Evolutionary conservation across 1,140 invertebrate species (phyloP).

Genomic region (Bathynomus jamesi): DNA sequence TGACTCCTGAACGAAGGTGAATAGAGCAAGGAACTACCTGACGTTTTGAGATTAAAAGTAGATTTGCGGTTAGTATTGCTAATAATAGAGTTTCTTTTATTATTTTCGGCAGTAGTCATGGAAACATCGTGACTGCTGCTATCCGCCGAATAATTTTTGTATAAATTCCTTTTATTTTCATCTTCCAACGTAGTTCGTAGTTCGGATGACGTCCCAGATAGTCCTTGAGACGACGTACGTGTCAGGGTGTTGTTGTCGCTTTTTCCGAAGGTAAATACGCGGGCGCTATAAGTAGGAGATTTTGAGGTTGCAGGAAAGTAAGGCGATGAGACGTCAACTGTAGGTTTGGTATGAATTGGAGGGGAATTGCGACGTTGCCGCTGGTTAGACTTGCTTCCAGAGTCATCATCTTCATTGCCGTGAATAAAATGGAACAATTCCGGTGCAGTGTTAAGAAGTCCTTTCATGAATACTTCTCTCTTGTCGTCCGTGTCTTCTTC

Average conservation of each 20-base stretch:
- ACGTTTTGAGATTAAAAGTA: slow-evolving; percentile 28
- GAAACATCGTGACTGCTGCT: slow-evolving; percentile 5
- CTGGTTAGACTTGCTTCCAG: slow-evolving; percentile 12
- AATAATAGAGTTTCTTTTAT: slow-evolving; percentile 13
- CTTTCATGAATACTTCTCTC: slow-evolving; percentile 61
- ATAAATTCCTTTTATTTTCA: slow-evolving; percentile 19
- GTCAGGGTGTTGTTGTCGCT: slow-evolving; percentile 22
- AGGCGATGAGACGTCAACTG: slow-evolving; percentile 23
- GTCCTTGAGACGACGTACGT: slow-evolving; percentile 22
- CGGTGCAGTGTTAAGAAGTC: slow-evolving; percentile 61
- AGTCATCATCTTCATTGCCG: slow-evolving; percentile 49
- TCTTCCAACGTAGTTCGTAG: too few species aligned
- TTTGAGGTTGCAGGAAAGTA: slow-evolving; percentile 21
- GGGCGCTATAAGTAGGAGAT: slow-evolving; percentile 14
- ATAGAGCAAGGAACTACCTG: slow-evolving; percentile 20
- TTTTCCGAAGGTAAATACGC: slow-evolving; percentile 32
- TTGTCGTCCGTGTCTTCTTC: slow-evolving; percentile 46
- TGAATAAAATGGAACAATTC: slow-evolving; percentile 63
- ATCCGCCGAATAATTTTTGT: slow-evolving; percentile 6
- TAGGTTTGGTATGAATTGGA: too few species aligned
- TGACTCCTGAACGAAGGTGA: slow-evolving; percentile 32
- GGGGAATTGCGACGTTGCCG: too few species aligned
- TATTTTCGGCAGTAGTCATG: slow-evolving; percentile 11
- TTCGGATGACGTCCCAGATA: too few species aligned
- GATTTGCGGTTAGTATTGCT: slow-evolving; percentile 14